These are phyloP conservation scores for Lithophane socia DNA, from an alignment of 2,888 invertebrate species.

Conservation along the genomic window DNA sequence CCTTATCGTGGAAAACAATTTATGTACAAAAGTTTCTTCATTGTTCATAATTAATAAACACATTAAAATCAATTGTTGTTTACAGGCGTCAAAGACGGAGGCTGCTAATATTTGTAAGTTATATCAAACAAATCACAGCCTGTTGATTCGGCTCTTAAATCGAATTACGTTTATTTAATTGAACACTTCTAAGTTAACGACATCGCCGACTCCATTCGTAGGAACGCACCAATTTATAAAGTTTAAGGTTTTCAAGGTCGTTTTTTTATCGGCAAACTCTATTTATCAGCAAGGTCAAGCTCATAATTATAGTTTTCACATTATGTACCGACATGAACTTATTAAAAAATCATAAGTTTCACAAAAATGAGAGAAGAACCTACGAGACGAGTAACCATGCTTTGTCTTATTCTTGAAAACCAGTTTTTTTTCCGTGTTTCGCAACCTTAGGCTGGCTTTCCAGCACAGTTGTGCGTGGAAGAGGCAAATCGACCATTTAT, in stretches of 20 bases:
- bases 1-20: background rate
- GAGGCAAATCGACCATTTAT: background rate
- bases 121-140: slow-evolving; percentile 57
- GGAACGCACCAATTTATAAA: slow-evolving; percentile 45
- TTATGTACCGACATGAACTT: background rate
- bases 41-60: slow-evolving; percentile 41
- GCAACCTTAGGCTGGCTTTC: background rate
- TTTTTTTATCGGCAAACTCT: slow-evolving; percentile 4
- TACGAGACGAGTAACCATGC: background rate
- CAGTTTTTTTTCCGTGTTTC: too few species aligned
- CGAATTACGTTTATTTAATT: slow-evolving; percentile 66
- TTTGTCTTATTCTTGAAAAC: background rate
- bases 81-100: slow-evolving; percentile 26
- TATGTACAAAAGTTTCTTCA: background rate
- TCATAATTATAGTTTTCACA: background rate
- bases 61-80: slow-evolving; percentile 52
- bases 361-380: background rate
- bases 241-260: background rate
- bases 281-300: background rate
- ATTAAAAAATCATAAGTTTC: background rate
- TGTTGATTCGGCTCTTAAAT: slow-evolving; percentile 61
- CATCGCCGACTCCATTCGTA: slow-evolving; percentile 26
- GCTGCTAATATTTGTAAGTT: slow-evolving; percentile 42
- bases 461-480: background rate
- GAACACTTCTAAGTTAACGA: slow-evolving; percentile 57